Base-by-base conservation (phyloP, 2,797 vertebrate species). In the Thalassophryne amazonica region DNA sequence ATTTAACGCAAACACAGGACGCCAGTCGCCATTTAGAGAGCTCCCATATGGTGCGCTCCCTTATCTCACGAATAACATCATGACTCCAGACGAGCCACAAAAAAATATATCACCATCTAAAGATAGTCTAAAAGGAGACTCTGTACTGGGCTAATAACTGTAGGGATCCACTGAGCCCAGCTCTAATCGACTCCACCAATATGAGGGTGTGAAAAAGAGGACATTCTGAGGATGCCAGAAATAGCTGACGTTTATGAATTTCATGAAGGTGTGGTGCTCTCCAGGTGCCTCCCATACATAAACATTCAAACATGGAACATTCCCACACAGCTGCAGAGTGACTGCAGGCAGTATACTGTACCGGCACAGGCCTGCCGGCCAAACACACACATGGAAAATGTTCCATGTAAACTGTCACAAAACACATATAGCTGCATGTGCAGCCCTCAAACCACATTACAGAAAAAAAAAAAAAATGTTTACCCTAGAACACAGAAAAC, bases 281-380 rank as follows among this genome's bases (percentile, higher is more conserved):
- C 87, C 91, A 93, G 93, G 91, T 94, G 90, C 86, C 69, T 78
- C 62, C 42, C 65, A 54, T 76, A 78, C 73, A 78, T 63, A 85
- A 83, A 91, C 85, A 81, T 67, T 68, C 64, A 77, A 73, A 71
- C 68, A 80, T 85, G 81, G 78, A 77, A 76, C 60, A 73, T 88
- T 89, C 84, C 87, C 84, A 80, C 83, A 88, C 89, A 92, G 90
- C 90, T 91, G 92, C 77, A 82, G 54, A 76, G 73, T 88, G 84
- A 89, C 90, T 90, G 58, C 53, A 58, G 38, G 86, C 86, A 56
- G 74, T 50, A 70, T 70, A 61, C 87, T 41, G 72, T 77, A 67
- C 90, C 87, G 88, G 91, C 83, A 79, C 20, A 71, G 86, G 86
- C 91, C 91, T 92, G 91, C 85, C 85, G 88, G 80, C 72, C 55